Percentiles rank a stretch among this genome's conserved stretches.
phyloP scores from a whole-genome alignment of 2,888 invertebrate species.

The Cerastis rubricosa region DNA sequence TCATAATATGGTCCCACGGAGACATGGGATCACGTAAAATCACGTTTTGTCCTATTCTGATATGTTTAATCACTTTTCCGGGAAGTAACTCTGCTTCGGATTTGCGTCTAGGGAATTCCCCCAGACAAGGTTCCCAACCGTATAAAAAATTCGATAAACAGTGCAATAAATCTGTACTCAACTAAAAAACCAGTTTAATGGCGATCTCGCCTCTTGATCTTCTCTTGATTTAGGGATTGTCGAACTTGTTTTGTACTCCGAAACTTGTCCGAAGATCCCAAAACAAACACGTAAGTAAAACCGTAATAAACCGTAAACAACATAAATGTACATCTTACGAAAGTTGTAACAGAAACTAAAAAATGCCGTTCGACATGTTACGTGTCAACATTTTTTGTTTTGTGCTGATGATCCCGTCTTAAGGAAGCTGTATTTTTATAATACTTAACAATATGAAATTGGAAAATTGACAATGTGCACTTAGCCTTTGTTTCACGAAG shows the following conservation, averaged over 20 bases:
- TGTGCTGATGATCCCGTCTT: neutral
- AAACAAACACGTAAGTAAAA: constrained; percentile 8
- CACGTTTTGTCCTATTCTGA: neutral
- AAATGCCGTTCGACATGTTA: constrained; percentile 6
- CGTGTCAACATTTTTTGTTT: constrained; percentile 1
- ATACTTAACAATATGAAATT: too few relatives aligned
- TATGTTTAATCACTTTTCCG: neutral
- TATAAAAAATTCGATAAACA: neutral
- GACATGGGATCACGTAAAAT: neutral
- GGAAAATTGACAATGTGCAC: neutral
- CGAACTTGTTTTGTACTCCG: neutral
- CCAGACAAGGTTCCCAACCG: neutral
- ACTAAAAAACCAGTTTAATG: neutral
- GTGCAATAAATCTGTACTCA: neutral
- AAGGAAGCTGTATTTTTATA: neutral
- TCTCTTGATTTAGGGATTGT: constrained; percentile 4
- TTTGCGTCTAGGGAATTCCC: neutral
- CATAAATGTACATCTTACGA: neutral
- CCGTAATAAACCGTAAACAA: constrained; percentile 1
- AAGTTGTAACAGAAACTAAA: neutral
- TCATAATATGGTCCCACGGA: neutral
- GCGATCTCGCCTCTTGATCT: constrained; percentile 15
- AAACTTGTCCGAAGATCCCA: constrained; percentile 19
- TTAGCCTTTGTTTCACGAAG: neutral
- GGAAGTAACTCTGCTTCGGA: neutral